Percentiles rank a stretch among this genome's conserved stretches.
These are phyloP conservation scores for Sitta carolinensis DNA, from an alignment of 2,797 vertebrate species.

Conservation along the genomic window DNA sequence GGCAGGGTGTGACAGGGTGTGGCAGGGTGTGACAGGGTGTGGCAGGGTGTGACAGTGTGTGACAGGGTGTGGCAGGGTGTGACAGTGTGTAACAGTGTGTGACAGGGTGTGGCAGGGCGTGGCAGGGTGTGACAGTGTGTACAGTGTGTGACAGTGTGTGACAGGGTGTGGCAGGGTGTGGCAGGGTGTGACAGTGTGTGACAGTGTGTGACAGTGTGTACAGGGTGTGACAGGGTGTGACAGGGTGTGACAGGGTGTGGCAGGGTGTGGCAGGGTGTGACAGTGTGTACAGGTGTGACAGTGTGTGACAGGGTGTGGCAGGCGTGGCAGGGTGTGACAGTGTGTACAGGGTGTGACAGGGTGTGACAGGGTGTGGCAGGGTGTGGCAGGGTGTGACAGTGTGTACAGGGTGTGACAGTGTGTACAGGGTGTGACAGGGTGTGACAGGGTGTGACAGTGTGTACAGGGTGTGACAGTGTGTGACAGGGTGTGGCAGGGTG, in stretches of 20 bases:
- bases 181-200: neutral
- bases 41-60: neutral
- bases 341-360: rapidly evolving
- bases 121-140: neutral
- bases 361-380: neutral
- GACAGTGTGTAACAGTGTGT: too few relatives aligned
- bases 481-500: neutral
- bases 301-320: neutral
- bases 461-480: neutral
- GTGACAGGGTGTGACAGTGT: neutral
- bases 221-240: neutral
- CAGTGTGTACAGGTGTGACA: neutral
- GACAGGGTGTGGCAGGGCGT: neutral
- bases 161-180: neutral
- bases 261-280: neutral
- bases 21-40: too few relatives aligned
- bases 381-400: neutral
- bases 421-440: neutral
- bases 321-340: neutral
- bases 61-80: neutral
- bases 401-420: neutral
- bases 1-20: neutral
- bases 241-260: neutral
- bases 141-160: too few relatives aligned
- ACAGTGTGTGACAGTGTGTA: neutral